Conservation (phyloP, 2,113 vertebrate species). For the Oostethus manadensis region DNA sequence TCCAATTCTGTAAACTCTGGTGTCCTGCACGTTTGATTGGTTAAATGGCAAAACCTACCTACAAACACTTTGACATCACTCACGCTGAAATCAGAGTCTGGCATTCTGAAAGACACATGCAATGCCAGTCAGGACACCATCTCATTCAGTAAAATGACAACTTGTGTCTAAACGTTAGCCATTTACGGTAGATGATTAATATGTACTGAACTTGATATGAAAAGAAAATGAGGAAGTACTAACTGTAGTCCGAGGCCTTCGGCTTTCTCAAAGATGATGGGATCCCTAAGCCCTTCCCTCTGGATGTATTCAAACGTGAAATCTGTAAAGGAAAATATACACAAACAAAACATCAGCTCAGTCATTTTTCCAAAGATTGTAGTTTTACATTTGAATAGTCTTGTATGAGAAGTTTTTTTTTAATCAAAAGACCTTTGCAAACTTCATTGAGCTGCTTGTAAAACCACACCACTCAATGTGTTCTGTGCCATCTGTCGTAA, state of each 20-base stretch:
- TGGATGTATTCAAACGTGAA: constrained; percentile 97
- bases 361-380: background rate
- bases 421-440: background rate
- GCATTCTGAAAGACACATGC: constrained; percentile 80
- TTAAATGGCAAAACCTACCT: constrained; percentile 72
- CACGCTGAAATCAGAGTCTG: constrained; percentile 91
- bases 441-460: background rate
- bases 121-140: background rate
- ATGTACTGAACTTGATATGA: background rate
- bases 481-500: background rate
- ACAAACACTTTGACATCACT: constrained; percentile 96
- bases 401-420: no score
- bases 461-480: background rate
- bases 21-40: background rate
- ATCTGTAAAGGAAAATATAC: constrained; percentile 66
- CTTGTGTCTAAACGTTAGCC: background rate
- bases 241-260: constrained; percentile 94
- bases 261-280: constrained; percentile 86
- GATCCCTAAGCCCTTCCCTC: constrained; percentile 87
- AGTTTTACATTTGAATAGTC: background rate
- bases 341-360: constrained; percentile 2
- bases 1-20: background rate
- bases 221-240: constrained; percentile 52
- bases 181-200: background rate
- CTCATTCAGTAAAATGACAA: background rate